A percentile compares a stretch with the other conserved stretches of the same genome.
Evolutionary conservation across 1,140 invertebrate species (phyloP).

Genomic region (Luehdorfia chinensis): DNA sequence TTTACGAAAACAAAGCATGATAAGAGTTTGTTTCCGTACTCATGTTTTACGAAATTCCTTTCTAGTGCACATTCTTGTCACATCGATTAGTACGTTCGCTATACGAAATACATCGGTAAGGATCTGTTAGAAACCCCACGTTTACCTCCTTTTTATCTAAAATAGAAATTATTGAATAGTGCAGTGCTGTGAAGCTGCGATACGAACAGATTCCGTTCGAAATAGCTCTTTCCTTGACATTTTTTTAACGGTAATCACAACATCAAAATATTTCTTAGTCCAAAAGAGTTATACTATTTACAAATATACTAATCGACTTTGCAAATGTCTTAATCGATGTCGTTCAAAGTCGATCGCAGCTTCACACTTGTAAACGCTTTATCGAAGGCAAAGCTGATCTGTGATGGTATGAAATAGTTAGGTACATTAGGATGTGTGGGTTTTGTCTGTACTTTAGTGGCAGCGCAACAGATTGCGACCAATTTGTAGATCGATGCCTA

Average conservation of each 20-base stretch:
- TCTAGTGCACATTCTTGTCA: no score
- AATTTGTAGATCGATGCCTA: constrained; percentile 32
- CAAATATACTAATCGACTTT: no score
- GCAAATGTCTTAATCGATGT: background rate
- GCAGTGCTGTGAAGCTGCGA: background rate
- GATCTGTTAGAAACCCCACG: background rate
- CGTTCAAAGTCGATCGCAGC: constrained; percentile 27
- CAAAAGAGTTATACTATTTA: no score
- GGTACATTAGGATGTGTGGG: constrained; percentile 63
- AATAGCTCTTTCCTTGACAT: no score
- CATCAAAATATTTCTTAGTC: no score
- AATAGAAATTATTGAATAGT: constrained; percentile 11
- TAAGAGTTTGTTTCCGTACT: background rate
- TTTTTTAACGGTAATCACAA: no score
- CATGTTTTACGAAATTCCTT: background rate
- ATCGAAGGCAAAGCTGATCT: constrained; percentile 69
- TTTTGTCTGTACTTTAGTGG: constrained; percentile 35
- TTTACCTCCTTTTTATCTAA: background rate
- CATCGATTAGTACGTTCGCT: background rate
- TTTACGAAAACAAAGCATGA: background rate
- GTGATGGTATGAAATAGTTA: constrained; percentile 72
- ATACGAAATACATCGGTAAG: background rate
- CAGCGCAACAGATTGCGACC: constrained; percentile 30
- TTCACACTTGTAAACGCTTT: constrained; percentile 51
- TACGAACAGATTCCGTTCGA: no score